Percentiles rank a stretch among this genome's conserved stretches.
Evolutionary conservation across 1,140 invertebrate genomes (phyloP).

Genomic region (Luehdorfia chinensis): DNA sequence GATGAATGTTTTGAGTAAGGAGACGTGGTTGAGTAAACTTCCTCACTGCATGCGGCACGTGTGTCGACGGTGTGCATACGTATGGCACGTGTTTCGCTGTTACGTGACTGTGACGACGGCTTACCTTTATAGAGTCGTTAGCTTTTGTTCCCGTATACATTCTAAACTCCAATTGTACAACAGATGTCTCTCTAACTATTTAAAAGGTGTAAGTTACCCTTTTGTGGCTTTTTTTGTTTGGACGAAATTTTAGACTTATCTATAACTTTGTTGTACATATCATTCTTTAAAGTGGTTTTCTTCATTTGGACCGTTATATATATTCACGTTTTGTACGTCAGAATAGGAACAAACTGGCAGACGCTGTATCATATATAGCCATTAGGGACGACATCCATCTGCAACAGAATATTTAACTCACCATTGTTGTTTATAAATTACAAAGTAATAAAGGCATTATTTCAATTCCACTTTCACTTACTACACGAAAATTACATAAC

Average conservation of each 20-base stretch:
- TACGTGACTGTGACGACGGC: background rate
- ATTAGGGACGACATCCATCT: too few species aligned
- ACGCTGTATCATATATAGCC: too few species aligned
- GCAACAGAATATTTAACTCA: too few species aligned
- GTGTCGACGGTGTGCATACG: background rate
- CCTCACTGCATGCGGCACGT: constrained; percentile 1
- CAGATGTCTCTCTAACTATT: background rate
- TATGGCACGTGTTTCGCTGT: constrained; percentile 5
- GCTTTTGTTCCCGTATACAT: background rate
- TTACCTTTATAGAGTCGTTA: background rate
- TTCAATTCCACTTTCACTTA: constrained; percentile 17
- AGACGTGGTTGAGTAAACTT: constrained; percentile 1
- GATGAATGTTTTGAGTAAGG: constrained; percentile 2
- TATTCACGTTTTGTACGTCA: too few species aligned
- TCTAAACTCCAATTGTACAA: background rate
- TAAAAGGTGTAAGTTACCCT: background rate
- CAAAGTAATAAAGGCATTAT: too few species aligned
- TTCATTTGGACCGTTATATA: too few species aligned
- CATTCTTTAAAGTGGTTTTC: background rate
- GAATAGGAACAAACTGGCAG: too few species aligned
- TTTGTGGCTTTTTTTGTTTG: background rate
- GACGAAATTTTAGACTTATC: background rate
- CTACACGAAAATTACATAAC: constrained; percentile 9
- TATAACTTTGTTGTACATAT: background rate
- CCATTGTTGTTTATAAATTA: too few species aligned